Percentiles rank a stretch among this genome's conserved stretches.
These are phyloP conservation scores for Bettongia penicillata DNA, from an alignment of 2,113 vertebrate genomes.

Conservation along the genomic window DNA sequence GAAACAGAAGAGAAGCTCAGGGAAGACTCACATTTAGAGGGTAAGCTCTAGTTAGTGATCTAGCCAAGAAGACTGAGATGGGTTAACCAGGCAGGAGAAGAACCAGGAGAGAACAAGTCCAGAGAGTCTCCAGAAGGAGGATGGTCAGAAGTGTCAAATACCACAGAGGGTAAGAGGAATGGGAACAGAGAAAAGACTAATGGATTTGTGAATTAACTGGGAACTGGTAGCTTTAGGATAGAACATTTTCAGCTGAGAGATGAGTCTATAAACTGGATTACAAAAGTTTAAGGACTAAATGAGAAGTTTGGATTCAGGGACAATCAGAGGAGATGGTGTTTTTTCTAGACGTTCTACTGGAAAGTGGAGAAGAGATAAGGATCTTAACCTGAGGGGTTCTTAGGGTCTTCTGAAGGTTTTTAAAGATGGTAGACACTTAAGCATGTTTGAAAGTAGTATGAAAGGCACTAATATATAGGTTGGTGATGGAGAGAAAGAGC, in stretches of 20 bases:
- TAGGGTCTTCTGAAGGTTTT: neutral
- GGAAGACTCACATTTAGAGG: neutral
- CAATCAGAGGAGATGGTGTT: neutral
- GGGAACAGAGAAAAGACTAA: neutral
- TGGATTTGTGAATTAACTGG: neutral
- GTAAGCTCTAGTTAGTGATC: neutral
- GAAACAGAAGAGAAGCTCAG: neutral
- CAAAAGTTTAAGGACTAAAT: neutral
- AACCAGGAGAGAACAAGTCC: neutral
- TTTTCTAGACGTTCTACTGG: neutral
- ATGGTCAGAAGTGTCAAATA: neutral
- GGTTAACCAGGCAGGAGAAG: neutral
- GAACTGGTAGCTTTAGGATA: neutral
- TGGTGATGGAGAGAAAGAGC: neutral
- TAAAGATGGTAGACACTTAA: neutral
- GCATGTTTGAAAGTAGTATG: neutral
- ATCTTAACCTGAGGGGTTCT: neutral
- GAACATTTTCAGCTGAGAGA: neutral
- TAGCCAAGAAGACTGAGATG: neutral
- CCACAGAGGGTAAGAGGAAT: neutral
- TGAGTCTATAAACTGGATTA: neutral
- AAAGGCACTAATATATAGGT: neutral
- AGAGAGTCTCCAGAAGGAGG: neutral
- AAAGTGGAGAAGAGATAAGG: neutral
- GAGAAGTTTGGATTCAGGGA: neutral